Base-by-base conservation (phyloP, 1,140 invertebrate genomes). In the Bactericera cockerelli region DNA sequence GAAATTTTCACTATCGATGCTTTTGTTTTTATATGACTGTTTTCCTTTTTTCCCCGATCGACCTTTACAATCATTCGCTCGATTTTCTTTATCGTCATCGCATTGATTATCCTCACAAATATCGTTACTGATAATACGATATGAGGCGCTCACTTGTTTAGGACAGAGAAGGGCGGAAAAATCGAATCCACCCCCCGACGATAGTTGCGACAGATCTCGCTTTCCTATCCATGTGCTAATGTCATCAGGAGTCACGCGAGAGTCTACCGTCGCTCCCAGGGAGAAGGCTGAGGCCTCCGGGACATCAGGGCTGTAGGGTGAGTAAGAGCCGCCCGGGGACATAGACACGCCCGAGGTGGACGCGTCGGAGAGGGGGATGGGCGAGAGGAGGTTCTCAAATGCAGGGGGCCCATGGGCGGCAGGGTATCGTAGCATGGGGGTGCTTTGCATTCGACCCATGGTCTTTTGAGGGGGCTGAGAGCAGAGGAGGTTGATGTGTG, bases 91-190 rank as follows among this genome's bases (percentile, higher is more conserved):
- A 13, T 31, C 28, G 4, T 6, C 4, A n/a, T n/a, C n/a, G n/a
- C n/a, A n/a, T n/a, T n/a, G n/a, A n/a, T n/a, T n/a, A n/a, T n/a
- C n/a, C n/a, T n/a, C n/a, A n/a, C n/a, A n/a, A n/a, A n/a, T n/a
- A 31, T 31, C 28, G 28, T 49, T 16, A 8, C n/a, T 49, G 3
- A 16, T 4, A 16, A 49, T 16, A 8, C 42, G n/a, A 49, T 49
- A 49, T n/a, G 42, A 49, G 13, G 28, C 28, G n/a, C 42, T 49
- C 42, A 49, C 42, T n/a, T 49, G 42, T 49, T 49, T 49, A 4
- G 42, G 42, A 49, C 42, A 49, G 3, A 49, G 42, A 8, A 49
- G 22, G n/a, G 22, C 22, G n/a, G 42, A 49, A n/a, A 49, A 49
- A 49, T 49, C 42, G 19, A 49, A 49, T 13, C 28, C 13, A n/a